Percentiles rank a stretch among this genome's conserved stretches.
phyloP scores from a whole-genome alignment of 2,797 vertebrate species.

The Brachyalestes nurse region DNA sequence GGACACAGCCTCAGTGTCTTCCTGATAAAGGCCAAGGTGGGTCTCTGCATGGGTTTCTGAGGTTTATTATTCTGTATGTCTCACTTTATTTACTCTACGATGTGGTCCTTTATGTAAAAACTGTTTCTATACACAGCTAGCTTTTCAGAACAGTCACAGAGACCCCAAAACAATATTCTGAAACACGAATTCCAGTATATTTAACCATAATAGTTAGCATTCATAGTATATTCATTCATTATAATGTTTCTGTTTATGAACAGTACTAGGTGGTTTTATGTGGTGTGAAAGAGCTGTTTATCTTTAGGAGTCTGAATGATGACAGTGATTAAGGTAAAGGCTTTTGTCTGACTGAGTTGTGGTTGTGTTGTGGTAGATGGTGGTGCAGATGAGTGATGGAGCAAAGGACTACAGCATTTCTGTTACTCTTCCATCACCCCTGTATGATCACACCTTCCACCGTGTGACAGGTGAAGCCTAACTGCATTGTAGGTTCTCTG shows the following conservation, averaged over 20 bases:
- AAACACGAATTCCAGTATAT: neutral
- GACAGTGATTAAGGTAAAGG: neutral
- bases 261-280: neutral
- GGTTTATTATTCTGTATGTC: neutral
- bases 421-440: slow-evolving; percentile 69
- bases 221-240: neutral
- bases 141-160: neutral
- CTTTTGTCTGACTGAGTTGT: neutral
- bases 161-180: neutral
- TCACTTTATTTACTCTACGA: neutral
- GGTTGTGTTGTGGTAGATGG: slow-evolving; percentile 72
- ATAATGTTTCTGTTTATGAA: neutral
- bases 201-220: neutral
- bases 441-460: slow-evolving; percentile 83
- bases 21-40: slow-evolving; percentile 67
- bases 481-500: neutral
- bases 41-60: neutral
- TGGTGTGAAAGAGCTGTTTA: neutral
- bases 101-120: neutral
- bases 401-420: slow-evolving; percentile 69
- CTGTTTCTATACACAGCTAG: neutral
- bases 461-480: slow-evolving; percentile 75
- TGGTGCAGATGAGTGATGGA: slow-evolving; percentile 71
- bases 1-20: slow-evolving; percentile 60
- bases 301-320: neutral